phyloP scores from a whole-genome alignment of 2,113 vertebrate genomes.

The Dunckerocampus dactyliophorus region DNA sequence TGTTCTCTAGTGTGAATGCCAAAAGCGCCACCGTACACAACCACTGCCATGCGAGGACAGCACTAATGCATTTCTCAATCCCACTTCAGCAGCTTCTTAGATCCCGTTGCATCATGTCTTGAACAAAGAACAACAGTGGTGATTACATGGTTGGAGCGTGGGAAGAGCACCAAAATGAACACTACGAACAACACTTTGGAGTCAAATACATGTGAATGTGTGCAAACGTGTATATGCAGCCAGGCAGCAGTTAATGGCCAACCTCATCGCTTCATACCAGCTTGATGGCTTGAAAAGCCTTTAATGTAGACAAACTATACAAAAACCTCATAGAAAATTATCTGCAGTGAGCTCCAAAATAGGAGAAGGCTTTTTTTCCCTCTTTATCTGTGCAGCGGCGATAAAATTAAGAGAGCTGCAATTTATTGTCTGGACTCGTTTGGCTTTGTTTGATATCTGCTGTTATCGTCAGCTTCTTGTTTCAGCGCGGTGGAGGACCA shows the following conservation, averaged over 20 bases:
- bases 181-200: slow-evolving; percentile 19
- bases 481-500: slow-evolving; percentile 18
- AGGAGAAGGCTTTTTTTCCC: slow-evolving; percentile 12
- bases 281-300: slow-evolving; percentile 37
- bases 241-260: slow-evolving; percentile 41
- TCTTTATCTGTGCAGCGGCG: background rate
- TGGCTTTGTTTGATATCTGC: slow-evolving; percentile 32
- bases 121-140: slow-evolving; percentile 27
- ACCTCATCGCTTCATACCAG: slow-evolving; percentile 56
- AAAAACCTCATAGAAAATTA: slow-evolving; percentile 45
- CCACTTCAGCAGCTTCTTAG: slow-evolving; percentile 20
- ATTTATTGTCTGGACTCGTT: slow-evolving; percentile 24
- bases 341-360: slow-evolving; percentile 35
- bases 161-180: slow-evolving; percentile 7
- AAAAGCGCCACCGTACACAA: slow-evolving; percentile 7
- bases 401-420: slow-evolving; percentile 15
- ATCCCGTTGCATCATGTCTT: slow-evolving; percentile 24
- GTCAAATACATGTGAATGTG: slow-evolving; percentile 18
- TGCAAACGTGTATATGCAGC: slow-evolving; percentile 1
- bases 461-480: slow-evolving; percentile 28
- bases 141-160: slow-evolving; percentile 33
- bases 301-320: slow-evolving; percentile 37
- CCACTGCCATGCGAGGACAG: slow-evolving; percentile 6
- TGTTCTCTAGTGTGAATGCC: background rate
- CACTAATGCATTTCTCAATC: slow-evolving; percentile 6